A percentile compares a stretch with the other conserved stretches of the same genome.
Conservation (phyloP, 2,113 vertebrate genomes). For the Pungitius pungitius region DNA sequence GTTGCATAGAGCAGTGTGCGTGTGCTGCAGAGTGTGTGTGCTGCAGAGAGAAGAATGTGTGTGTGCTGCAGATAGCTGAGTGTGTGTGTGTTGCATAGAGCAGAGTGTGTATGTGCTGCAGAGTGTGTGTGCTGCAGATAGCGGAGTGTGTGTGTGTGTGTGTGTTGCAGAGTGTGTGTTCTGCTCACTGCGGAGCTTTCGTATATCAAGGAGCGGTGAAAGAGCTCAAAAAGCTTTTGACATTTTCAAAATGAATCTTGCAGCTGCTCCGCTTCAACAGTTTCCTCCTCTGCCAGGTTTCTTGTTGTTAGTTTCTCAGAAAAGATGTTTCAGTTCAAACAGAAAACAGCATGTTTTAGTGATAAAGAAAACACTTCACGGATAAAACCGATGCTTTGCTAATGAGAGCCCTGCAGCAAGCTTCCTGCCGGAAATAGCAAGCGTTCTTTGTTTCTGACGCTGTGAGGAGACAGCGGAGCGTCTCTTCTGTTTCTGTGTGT, state of each 20-base stretch:
- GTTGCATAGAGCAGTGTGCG: neutral
- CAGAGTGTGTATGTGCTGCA: too few species aligned
- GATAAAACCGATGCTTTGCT: constrained; percentile 15
- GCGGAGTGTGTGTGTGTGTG: too few species aligned
- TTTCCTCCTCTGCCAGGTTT: constrained; percentile 2
- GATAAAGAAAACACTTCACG: neutral
- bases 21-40: neutral
- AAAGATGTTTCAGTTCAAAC: too few species aligned
- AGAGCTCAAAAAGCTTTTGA: constrained; percentile 4
- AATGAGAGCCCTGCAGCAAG: constrained; percentile 24
- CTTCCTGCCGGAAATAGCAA: constrained; percentile 3
- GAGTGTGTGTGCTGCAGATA: too few species aligned
- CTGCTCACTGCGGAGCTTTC: neutral
- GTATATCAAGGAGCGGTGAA: neutral
- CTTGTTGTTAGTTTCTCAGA: neutral
- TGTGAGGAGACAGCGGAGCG: neutral
- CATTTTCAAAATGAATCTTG: constrained; percentile 5
- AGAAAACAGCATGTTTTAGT: neutral
- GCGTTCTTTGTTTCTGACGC: neutral
- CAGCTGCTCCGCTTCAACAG: constrained; percentile 14
- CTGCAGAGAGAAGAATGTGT: too few species aligned
- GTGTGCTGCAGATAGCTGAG: too few species aligned
- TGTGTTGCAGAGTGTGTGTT: neutral
- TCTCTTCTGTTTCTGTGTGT: neutral
- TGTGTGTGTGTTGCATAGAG: too few species aligned